A percentile compares a stretch with the other conserved stretches of the same genome.
phyloP scores from a whole-genome alignment of 2,113 vertebrate genomes.

The mouse (Mus musculus) region GRCm39 chr14:98151501-98152000 shows the following conservation, averaged over 20 bases:
- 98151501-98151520: constrained; percentile 19
- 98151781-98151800: constrained; percentile 7
- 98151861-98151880: neutral
- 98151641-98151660: neutral
- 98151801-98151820: neutral
- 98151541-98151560: neutral
- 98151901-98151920: neutral
- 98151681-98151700: neutral
- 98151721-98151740: neutral
- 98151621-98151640: neutral
- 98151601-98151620: neutral
- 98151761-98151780: neutral
- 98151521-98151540: neutral
- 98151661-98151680: neutral
- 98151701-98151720: neutral
- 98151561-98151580: neutral
- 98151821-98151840: neutral
- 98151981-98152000: neutral
- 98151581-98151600: neutral
- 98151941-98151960: neutral
- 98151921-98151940: neutral
- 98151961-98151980: constrained; percentile 39
- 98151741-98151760: neutral
- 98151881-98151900: constrained; percentile 16
- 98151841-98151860: neutral